Conservation (phyloP, 2,797 vertebrate genomes). For the Cheirogaleus major region DNA sequence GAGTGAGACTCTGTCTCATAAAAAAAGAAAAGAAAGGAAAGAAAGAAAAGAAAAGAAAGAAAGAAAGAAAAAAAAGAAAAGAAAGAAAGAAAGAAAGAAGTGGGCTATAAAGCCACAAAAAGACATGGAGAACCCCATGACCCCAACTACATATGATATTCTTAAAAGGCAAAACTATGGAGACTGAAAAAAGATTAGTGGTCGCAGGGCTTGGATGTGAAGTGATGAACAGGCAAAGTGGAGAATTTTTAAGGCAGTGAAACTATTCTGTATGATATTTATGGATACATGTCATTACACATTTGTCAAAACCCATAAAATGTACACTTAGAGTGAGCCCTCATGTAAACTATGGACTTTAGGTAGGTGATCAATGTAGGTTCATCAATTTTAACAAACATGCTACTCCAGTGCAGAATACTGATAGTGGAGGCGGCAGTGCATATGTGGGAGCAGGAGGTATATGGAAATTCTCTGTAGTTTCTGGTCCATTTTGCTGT, state of each 20-base stretch:
- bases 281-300: not conserved
- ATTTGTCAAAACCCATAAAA: not conserved
- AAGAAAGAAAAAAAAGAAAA: not conserved
- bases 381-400: not conserved
- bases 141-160: not conserved
- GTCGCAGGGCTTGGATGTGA: not conserved
- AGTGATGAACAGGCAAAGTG: not conserved
- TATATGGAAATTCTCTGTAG: not conserved
- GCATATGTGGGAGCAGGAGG: not conserved
- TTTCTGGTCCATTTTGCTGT: not conserved
- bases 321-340: not conserved
- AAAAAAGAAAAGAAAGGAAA: too few species aligned
- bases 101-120: not conserved
- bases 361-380: not conserved
- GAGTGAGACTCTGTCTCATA: too few species aligned
- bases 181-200: not conserved
- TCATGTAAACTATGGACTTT: not conserved
- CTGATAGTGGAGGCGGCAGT: not conserved
- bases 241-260: not conserved
- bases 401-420: not conserved
- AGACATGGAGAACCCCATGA: not conserved
- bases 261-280: not conserved
- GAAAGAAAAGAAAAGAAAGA: too few species aligned
- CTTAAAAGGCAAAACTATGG: conserved; percentile 29
- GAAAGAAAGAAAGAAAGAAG: not conserved